These are phyloP conservation scores for Heliconius cydno DNA, from an alignment of 2,888 invertebrate species.

Conservation along the genomic window DNA sequence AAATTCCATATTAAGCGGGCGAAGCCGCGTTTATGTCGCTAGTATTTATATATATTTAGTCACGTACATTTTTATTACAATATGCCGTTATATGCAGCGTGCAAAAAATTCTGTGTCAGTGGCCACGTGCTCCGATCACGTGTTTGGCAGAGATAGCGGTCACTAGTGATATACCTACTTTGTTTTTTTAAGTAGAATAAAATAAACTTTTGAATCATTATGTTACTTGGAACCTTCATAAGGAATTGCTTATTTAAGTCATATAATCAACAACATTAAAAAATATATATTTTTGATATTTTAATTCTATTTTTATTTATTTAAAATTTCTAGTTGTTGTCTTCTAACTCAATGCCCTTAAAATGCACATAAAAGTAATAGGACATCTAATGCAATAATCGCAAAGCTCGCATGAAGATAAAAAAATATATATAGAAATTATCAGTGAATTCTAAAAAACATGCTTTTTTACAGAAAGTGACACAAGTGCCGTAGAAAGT, in stretches of 20 bases:
- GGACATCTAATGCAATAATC: no score
- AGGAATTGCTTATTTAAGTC: background rate
- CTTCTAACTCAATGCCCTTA: background rate
- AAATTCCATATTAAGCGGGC: no score
- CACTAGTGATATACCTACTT: background rate
- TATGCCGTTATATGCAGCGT: background rate
- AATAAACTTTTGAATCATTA: background rate
- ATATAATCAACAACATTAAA: background rate
- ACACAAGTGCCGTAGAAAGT: no score
- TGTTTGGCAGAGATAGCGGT: slow-evolving; percentile 33
- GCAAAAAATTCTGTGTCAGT: slow-evolving; percentile 7
- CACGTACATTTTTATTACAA: background rate
- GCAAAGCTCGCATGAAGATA: no score
- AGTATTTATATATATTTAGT: background rate
- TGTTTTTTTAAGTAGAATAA: slow-evolving; percentile 12
- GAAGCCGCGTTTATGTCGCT: no score
- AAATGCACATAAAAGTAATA: no score
- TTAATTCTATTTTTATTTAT: background rate
- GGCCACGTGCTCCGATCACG: slow-evolving; percentile 36
- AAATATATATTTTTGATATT: background rate
- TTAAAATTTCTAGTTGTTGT: background rate
- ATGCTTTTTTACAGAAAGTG: no score
- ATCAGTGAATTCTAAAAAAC: no score
- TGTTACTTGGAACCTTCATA: background rate
- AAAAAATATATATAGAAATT: no score